phyloP scores from a whole-genome alignment of 1,140 invertebrate species.

The Hypsibius dujardini region DNA sequence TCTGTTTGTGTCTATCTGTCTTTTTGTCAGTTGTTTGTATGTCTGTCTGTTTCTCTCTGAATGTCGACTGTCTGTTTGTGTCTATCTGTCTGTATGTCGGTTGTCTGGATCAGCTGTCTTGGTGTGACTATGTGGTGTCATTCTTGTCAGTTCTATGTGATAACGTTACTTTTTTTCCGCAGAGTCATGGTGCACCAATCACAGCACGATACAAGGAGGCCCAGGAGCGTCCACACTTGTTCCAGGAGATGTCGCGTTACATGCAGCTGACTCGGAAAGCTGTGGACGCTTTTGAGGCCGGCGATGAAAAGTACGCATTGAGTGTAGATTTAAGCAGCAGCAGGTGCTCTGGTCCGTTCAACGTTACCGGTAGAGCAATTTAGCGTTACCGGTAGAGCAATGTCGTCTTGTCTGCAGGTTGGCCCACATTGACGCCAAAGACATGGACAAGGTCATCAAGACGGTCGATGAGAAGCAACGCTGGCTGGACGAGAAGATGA shows the following conservation, averaged over 20 bases:
- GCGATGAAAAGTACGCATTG: conserved; percentile 51
- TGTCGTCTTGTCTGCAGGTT: neutral
- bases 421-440: conserved; percentile 55
- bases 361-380: neutral
- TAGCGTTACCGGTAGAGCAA: neutral
- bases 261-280: conserved; percentile 57
- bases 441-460: conserved; percentile 50
- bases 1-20: too few relatives aligned
- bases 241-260: conserved; percentile 54
- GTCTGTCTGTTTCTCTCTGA: too few relatives aligned
- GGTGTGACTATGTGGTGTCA: too few relatives aligned
- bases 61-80: too few relatives aligned
- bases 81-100: too few relatives aligned
- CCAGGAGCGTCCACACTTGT: conserved; percentile 49
- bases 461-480: conserved; percentile 36
- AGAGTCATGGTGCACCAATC: conserved; percentile 57
- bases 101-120: too few relatives aligned
- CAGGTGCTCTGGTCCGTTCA: neutral
- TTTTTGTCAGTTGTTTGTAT: too few relatives aligned
- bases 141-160: conserved; percentile 11
- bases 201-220: conserved; percentile 56
- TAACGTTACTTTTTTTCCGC: conserved; percentile 23
- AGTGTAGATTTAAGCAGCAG: neutral
- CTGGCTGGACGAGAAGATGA: conserved; percentile 56
- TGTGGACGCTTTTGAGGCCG: conserved; percentile 44